Evolutionary conservation across 2,113 vertebrate species (phyloP).

Genomic region (Passer domesticus): DNA sequence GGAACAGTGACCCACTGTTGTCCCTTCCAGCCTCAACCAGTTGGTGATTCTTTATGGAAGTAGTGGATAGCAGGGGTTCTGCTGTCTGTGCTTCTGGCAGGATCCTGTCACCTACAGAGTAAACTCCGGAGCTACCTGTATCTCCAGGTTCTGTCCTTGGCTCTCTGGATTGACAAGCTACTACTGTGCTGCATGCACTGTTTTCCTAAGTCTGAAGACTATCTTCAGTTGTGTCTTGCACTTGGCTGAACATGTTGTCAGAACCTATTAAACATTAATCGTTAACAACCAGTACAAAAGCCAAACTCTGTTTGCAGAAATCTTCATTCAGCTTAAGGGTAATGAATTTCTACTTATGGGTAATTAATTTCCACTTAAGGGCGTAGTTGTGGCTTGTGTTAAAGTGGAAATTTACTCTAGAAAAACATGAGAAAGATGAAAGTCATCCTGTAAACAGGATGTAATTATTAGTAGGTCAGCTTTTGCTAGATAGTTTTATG

Average conservation of each 20-base stretch:
- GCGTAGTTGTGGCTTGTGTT: neutral
- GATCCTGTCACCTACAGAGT: neutral
- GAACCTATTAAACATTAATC: neutral
- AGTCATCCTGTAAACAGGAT: neutral
- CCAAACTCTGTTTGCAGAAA: neutral
- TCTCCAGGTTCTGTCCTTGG: neutral
- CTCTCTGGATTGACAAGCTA: neutral
- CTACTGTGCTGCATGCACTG: neutral
- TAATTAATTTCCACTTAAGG: neutral
- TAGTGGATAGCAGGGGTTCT: neutral
- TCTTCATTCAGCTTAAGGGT: neutral
- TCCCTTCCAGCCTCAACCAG: neutral
- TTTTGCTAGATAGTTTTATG: neutral
- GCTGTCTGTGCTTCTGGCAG: neutral
- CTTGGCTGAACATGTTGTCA: neutral
- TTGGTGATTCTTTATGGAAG: neutral
- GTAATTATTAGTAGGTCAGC: neutral
- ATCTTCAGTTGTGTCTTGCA: neutral
- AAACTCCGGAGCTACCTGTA: neutral
- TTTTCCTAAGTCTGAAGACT: neutral
- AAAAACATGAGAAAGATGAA: neutral
- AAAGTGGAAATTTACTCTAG: neutral
- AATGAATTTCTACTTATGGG: neutral
- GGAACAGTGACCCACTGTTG: accelerated
- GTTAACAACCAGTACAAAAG: neutral